A percentile compares a stretch with the other conserved stretches of the same genome.
Conservation (phyloP, 2,797 vertebrate species). For the Hephaestus fuliginosus region DNA sequence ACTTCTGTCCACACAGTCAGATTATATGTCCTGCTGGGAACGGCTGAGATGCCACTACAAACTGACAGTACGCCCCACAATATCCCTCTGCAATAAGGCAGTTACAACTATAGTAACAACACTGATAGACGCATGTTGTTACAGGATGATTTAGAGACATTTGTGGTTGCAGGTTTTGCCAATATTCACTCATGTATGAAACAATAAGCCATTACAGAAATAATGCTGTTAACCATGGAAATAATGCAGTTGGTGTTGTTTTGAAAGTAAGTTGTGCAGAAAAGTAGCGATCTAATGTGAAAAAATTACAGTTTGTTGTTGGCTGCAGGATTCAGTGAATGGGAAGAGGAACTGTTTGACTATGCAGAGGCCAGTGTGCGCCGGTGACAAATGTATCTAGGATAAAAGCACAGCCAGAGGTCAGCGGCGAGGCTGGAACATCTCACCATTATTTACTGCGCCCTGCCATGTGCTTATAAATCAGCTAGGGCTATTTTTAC, state of each 20-base stretch:
- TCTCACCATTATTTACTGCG: conserved; percentile 51
- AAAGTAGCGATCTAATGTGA: conserved; percentile 28
- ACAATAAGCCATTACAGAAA: background rate
- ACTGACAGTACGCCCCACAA: conserved; percentile 54
- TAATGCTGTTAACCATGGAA: conserved; percentile 22
- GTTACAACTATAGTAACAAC: conserved; percentile 39
- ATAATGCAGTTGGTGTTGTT: conserved; percentile 24
- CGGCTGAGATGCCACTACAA: conserved; percentile 63
- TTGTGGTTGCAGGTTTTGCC: conserved; percentile 27
- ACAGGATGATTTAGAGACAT: conserved; percentile 24
- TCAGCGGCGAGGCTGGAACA: conserved; percentile 59
- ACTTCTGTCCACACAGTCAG: conserved; percentile 74
- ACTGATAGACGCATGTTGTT: conserved; percentile 11
- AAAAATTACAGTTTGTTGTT: conserved; percentile 24
- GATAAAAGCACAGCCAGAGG: conserved; percentile 64
- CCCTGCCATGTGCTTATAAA: conserved; percentile 61
- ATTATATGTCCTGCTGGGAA: conserved; percentile 75
- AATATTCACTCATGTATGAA: conserved; percentile 24
- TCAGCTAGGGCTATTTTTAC: conserved; percentile 57
- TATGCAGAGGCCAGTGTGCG: conserved; percentile 37
- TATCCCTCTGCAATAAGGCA: conserved; percentile 53
- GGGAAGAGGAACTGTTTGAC: conserved; percentile 36
- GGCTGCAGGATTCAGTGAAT: conserved; percentile 6
- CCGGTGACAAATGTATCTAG: conserved; percentile 54
- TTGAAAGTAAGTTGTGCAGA: conserved; percentile 35